phyloP scores from a whole-genome alignment of 1,140 invertebrate species.

The Drosophila lacteicornis region DNA sequence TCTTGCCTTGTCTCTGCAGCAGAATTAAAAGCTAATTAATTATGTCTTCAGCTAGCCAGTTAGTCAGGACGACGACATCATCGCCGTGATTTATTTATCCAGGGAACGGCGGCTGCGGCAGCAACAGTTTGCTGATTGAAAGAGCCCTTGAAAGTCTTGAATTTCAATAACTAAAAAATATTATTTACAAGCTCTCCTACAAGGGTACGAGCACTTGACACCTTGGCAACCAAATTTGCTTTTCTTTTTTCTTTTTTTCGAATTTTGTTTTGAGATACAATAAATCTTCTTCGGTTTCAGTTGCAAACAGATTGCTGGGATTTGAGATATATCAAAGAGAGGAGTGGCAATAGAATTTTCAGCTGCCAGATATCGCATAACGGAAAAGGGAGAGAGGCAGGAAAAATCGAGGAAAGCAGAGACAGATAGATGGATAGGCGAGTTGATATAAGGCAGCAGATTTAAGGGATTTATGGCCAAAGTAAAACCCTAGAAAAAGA shows the following conservation, averaged over 20 bases:
- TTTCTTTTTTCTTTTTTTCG: constrained; percentile 10
- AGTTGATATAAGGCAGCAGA: constrained; percentile 28
- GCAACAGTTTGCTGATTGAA: constrained; percentile 72
- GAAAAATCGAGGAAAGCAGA: constrained; percentile 28
- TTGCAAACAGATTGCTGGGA: constrained; percentile 79
- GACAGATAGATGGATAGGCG: constrained; percentile 40
- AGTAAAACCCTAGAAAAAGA: neutral
- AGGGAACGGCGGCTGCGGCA: neutral
- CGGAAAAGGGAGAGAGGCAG: neutral
- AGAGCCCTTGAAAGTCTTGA: constrained; percentile 67
- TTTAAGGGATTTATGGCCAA: constrained; percentile 29
- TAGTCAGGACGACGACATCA: constrained; percentile 58
- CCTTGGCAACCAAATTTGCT: constrained; percentile 57
- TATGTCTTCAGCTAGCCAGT: constrained; percentile 72
- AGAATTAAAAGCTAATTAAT: constrained; percentile 83
- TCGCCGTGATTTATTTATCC: constrained; percentile 60
- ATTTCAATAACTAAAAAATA: constrained; percentile 72
- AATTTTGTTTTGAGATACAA: constrained; percentile 42
- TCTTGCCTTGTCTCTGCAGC: constrained; percentile 23
- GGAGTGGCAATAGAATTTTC: constrained; percentile 38
- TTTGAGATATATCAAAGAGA: constrained; percentile 59
- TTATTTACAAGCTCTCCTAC: constrained; percentile 67
- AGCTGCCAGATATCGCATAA: constrained; percentile 30
- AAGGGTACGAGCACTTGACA: constrained; percentile 62
- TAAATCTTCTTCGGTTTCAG: constrained; percentile 81